A percentile compares a stretch with the other conserved stretches of the same genome.
Evolutionary conservation across 2,888 invertebrate genomes (phyloP).

Genomic region (Spatulosminthurus flaviceps): DNA sequence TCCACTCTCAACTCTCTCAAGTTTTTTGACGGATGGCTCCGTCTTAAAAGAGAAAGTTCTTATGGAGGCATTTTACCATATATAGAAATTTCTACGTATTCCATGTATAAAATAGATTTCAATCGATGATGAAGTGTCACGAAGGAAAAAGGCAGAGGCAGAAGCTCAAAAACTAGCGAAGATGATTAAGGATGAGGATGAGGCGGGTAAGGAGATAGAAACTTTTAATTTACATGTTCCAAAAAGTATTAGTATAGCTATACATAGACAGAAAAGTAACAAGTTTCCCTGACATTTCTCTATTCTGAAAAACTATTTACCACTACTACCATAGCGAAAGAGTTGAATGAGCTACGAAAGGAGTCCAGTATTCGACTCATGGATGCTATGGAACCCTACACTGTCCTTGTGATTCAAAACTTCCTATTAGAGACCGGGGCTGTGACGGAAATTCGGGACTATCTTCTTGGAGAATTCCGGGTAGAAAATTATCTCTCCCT

Average conservation of each 20-base stretch:
- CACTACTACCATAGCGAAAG: slow-evolving; percentile 30
- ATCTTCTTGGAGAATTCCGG: slow-evolving; percentile 57
- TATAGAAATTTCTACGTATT: no score
- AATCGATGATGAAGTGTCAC: slow-evolving; percentile 57
- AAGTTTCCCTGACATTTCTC: neutral
- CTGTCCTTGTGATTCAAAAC: slow-evolving; percentile 58
- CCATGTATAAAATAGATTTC: no score
- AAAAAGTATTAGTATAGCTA: neutral
- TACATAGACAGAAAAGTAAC: neutral
- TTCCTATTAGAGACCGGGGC: slow-evolving; percentile 63
- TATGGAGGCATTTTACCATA: no score
- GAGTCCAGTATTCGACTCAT: slow-evolving; percentile 57
- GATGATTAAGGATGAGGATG: slow-evolving; percentile 52
- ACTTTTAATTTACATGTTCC: no score
- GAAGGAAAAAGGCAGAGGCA: slow-evolving; percentile 55
- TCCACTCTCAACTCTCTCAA: neutral
- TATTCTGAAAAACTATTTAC: neutral
- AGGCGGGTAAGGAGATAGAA: slow-evolving; percentile 44
- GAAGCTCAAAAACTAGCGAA: slow-evolving; percentile 55
- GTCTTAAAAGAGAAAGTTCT: no score
- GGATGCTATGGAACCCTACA: slow-evolving; percentile 52
- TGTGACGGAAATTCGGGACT: slow-evolving; percentile 61
- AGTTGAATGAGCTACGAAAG: slow-evolving; percentile 47
- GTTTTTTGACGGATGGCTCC: neutral
- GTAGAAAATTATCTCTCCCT: no score